Evolutionary conservation across 1,140 invertebrate species (phyloP), one percentile per base, ranked within the genome.

Genomic region (Sinonovacula constricta): DNA sequence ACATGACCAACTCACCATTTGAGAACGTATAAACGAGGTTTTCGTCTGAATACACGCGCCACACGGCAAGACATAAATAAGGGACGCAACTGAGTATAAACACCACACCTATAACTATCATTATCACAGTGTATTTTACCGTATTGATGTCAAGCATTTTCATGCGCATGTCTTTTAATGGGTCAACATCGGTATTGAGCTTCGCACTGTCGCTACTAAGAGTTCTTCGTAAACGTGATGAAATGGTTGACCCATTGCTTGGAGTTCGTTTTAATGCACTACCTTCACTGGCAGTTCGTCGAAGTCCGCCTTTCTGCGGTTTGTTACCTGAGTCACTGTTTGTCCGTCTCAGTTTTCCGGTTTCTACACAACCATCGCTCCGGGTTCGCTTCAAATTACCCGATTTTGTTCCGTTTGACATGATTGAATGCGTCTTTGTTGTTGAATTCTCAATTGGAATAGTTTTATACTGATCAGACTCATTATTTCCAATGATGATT

Each of bases 61-160:
- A 75, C 10, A 75, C 33, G 5, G 71, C 71, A 18, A 81, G 56
- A 7, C 28, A 26, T 3, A 81, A 33, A 59, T 74, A 78, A 28
- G 80, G 80, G 22, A 81, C 34, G 51, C 62, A 81, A 34, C 74
- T 78, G 14, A 66, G 51, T 15, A 81, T 74, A 49, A 81, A 81
- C 26, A 81, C 62, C 0, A 68, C 39, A 0, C 74, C 74, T 24
- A 81, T 70, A 15, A 81, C 22, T 26, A 81, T 70, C 54, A 81
- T 77, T 31, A 77, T 68, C 10, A 69, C 24, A 3, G 65, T 77
- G 36, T 77, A 77, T 34, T 77, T 77, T 15, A 68, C 33, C 18
- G 75, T 77, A 31, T 68, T 69, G 2, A 68, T 68, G 49, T 77
- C 75, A n/a, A 68, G 31, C 65, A 69, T 59, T 53, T 68, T 77